Evolutionary conservation across 2,797 vertebrate genomes (phyloP), one percentile per base, ranked within the genome.

Genomic region (Microcaecilia unicolor): DNA sequence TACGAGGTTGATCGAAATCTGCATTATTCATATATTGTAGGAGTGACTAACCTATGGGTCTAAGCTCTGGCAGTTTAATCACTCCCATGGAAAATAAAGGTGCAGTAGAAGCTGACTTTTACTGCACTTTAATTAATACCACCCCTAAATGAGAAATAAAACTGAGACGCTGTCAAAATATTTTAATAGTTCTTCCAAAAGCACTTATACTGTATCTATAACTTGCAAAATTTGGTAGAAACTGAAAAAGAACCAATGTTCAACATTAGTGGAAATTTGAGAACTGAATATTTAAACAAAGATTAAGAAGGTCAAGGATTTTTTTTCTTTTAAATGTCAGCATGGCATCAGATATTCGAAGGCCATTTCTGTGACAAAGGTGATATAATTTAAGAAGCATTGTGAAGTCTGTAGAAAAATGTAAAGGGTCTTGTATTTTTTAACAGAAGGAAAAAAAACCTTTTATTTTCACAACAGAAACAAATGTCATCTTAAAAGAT

Each of bases 281-380:
- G 12, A 40, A 9, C 29, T 50, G 46, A 53, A 34, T n/a, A 34
- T 41, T 48, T 13, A 31, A 33, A 41, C 37, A 13, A 42, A 22
- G 21, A 29, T 34, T 25, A 19, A 4, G 23, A 13, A 24, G 15
- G 10, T 29, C 37, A 41, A 41, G 5, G 6, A 13, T 36, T 25
- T 37, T 41, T 51, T n/a, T n/a, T n/a, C n/a, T 2, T 18, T 8
- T 30, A 55, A 43, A 32, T 30, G 18, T 4, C 15, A 38, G 31
- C 15, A 18, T 23, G 10, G 8, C 26, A 41, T n/a, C 8, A 31
- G 10, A 38, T 2, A 4, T 21, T 26, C 13, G 25, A 39, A 32
- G 20, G 11, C 31, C 28, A 48, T 13, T 43, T 34, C 9, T 48
- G 10, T 8, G 14, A 10, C 19, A 45, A 20, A 4, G 30, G 10